Conservation (phyloP, 2,888 invertebrate species). For the Prosapia bicincta region DNA sequence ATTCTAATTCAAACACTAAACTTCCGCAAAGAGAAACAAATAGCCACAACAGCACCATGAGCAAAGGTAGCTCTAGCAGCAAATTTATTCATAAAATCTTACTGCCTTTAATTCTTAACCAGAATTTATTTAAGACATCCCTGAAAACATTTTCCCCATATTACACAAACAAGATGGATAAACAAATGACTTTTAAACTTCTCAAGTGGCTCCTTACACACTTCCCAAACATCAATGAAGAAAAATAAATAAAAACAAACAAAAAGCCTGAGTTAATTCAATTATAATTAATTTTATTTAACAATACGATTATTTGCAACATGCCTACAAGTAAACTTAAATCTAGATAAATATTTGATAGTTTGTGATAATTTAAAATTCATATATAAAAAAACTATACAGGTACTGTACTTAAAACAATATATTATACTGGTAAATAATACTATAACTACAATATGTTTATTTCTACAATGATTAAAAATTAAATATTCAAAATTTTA, state of each 20-base stretch:
- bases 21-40: too few relatives aligned
- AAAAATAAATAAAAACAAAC: background rate
- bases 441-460: background rate
- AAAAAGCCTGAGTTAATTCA: background rate
- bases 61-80: too few relatives aligned
- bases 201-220: background rate
- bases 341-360: background rate
- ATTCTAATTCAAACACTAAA: too few relatives aligned
- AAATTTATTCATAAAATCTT: too few relatives aligned
- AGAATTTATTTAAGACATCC: too few relatives aligned
- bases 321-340: background rate
- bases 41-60: too few relatives aligned
- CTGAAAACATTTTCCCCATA: too few relatives aligned
- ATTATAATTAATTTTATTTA: background rate
- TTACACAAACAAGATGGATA: too few relatives aligned
- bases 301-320: background rate
- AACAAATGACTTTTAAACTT: too few relatives aligned
- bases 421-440: background rate
- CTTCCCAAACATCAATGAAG: background rate
- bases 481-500: background rate
- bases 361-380: background rate
- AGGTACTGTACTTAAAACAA: background rate
- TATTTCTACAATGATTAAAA: background rate
- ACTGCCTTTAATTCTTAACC: too few relatives aligned
- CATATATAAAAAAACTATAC: background rate